These are phyloP conservation scores for Diadegma fenestrale DNA, from an alignment of 2,888 invertebrate species.

Conservation along the genomic window DNA sequence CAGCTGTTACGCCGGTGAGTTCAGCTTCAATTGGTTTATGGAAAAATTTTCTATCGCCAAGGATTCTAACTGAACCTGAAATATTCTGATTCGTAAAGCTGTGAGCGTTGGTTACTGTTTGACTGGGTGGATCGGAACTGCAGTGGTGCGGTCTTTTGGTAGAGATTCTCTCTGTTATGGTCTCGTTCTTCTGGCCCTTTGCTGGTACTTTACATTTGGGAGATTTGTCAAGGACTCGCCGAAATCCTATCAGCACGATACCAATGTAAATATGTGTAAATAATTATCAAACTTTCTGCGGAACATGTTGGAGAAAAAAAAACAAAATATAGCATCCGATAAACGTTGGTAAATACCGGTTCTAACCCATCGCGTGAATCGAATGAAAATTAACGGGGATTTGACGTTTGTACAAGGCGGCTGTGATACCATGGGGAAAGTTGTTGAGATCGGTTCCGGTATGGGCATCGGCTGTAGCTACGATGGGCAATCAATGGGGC, in stretches of 20 bases:
- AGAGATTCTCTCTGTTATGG: conserved; percentile 86
- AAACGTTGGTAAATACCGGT: conserved; percentile 27
- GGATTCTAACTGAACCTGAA: background rate
- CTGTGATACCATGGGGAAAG: conserved; percentile 86
- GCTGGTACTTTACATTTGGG: conserved; percentile 87
- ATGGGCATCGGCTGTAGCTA: conserved; percentile 87
- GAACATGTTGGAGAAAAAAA: background rate
- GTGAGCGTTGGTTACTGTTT: conserved; percentile 87
- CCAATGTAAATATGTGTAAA: conserved; percentile 77
- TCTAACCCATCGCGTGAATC: conserved; percentile 7
- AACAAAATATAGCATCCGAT: background rate
- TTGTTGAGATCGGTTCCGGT: conserved; percentile 86
- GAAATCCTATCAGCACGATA: conserved; percentile 83
- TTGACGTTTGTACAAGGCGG: conserved; percentile 76
- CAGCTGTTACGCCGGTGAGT: conserved; percentile 86
- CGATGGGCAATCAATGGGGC: conserved; percentile 88
- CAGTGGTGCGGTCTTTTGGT: conserved; percentile 86
- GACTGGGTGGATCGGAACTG: conserved; percentile 86
- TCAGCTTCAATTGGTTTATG: background rate
- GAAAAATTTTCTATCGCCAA: background rate
- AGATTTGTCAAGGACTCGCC: conserved; percentile 87
- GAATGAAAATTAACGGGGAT: conserved; percentile 31
- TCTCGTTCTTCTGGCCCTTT: conserved; percentile 84
- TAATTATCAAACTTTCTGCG: too few relatives aligned
- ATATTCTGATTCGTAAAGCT: conserved; percentile 78